Conservation (phyloP, 2,888 invertebrate genomes). For the Latrodectus hesperus region DNA sequence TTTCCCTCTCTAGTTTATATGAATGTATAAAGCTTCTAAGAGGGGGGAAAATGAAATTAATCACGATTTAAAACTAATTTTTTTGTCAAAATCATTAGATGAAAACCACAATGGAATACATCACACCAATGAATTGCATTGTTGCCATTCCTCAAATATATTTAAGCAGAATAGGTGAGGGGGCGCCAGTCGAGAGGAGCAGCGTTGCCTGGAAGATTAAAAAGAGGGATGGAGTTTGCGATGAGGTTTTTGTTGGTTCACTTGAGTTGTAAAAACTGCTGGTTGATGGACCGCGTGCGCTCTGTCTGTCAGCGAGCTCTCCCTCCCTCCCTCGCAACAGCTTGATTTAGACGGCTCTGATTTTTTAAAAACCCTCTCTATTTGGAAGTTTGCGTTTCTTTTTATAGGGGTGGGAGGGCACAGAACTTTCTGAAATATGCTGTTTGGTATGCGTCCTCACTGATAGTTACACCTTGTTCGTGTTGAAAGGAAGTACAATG, state of each 20-base stretch:
- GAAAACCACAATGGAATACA: no score
- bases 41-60: no score
- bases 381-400: slow-evolving; percentile 48
- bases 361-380: slow-evolving; percentile 26
- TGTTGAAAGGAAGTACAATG: no score
- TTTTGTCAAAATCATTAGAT: no score
- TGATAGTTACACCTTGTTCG: background rate
- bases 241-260: slow-evolving; percentile 13
- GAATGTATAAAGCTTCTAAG: no score
- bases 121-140: background rate
- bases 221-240: slow-evolving; percentile 2
- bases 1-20: no score
- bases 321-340: slow-evolving; percentile 13
- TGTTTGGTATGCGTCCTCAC: background rate
- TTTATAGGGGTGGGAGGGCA: slow-evolving; percentile 28
- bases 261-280: slow-evolving; percentile 14
- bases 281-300: slow-evolving; percentile 48
- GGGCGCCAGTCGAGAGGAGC: slow-evolving; percentile 41
- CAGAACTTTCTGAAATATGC: slow-evolving; percentile 3
- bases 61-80: no score
- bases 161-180: background rate
- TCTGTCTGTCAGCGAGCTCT: slow-evolving; percentile 46
- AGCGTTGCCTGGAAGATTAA: slow-evolving; percentile 19
- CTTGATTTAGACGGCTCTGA: slow-evolving; percentile 50
- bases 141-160: background rate